phyloP scores from a whole-genome alignment of 2,113 vertebrate species.

The Bambusicola thoracicus region DNA sequence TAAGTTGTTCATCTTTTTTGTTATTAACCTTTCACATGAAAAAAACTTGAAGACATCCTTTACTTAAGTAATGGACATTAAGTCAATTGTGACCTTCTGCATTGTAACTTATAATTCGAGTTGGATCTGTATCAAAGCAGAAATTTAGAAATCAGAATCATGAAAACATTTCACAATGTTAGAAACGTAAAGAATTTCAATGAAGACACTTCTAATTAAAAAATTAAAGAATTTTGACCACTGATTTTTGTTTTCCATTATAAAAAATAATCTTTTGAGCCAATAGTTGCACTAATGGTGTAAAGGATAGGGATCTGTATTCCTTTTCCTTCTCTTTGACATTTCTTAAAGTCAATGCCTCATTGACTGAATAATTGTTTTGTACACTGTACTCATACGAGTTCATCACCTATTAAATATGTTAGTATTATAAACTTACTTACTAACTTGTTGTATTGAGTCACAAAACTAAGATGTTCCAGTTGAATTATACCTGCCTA shows the following conservation, averaged over 20 bases:
- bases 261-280: not conserved
- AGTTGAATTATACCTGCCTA: not conserved
- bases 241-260: not conserved
- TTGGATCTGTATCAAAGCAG: not conserved
- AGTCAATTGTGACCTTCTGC: not conserved
- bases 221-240: not conserved
- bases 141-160: not conserved
- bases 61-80: not conserved
- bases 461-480: not conserved
- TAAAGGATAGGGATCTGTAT: not conserved
- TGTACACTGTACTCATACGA: not conserved
- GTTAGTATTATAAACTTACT: not conserved
- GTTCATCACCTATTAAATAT: not conserved
- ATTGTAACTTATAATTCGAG: not conserved
- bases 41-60: not conserved
- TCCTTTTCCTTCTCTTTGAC: not conserved
- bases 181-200: not conserved
- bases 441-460: not conserved
- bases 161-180: not conserved
- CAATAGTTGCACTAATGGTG: not conserved
- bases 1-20: not conserved
- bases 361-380: not conserved
- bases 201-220: not conserved
- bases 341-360: not conserved
- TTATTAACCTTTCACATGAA: not conserved